Evolutionary conservation across 2,113 vertebrate species (phyloP), one percentile per base, ranked within the genome.

Genomic region (Drymodes brunneopygia): DNA sequence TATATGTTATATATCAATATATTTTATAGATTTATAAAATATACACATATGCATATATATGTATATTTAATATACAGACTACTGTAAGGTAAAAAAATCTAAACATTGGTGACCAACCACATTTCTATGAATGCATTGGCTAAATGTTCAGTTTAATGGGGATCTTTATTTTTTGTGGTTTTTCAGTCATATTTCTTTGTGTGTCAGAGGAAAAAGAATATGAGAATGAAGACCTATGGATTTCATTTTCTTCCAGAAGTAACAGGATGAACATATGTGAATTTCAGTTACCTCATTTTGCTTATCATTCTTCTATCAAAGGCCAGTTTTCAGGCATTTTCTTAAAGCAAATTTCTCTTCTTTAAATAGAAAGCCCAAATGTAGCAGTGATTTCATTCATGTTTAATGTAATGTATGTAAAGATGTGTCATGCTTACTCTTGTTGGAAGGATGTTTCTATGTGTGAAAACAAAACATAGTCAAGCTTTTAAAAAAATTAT

Each of bases 31-130:
- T 25, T 11, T 10, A 16, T 10, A 47, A 13, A 21, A 61, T 6
- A 33, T 4, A 66, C 4, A 89, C 33, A 24, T 33, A 45, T 33
- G 15, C 23, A 38, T 22, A 14, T 33, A 44, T 35, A 22, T 20
- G 15, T 16, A 8, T 27, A 22, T 13, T 31, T 11, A 15, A 69
- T 6, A 36, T 7, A 61, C 2, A 69, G 9, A 48, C 2, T 23
- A 81, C 5, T 0, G 1, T 27, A 38, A 23, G 5, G 4, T 65
- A 42, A 65, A n/a, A 51, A 25, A 53, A 61, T 4, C 1, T 40
- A 51, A 80, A 69, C 16, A 31, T 7, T 42, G 2, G 6, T 58
- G 29, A 80, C 12, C 14, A 69, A 24, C 5, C 5, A 56, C 2
- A 0, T 64, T 56, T 44, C 13, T 51, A 29, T 12, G 51, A 64